Evolutionary conservation across 2,888 invertebrate genomes (phyloP).

Genomic region (Adelphocoris suturalis): DNA sequence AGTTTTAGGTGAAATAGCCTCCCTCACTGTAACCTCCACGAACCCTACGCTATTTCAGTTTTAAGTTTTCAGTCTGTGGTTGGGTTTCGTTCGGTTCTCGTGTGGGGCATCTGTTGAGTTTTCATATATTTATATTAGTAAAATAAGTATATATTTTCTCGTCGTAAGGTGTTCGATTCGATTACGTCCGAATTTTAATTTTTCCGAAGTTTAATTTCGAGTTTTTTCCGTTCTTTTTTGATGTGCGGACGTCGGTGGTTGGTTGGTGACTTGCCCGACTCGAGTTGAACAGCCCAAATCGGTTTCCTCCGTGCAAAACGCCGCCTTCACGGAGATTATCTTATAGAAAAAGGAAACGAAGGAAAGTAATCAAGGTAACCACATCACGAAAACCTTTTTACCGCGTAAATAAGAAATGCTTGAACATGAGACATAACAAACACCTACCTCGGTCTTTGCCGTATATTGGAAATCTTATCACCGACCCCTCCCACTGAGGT

Average conservation of each 20-base stretch:
- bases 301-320: slow-evolving; percentile 9
- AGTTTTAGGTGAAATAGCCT: neutral
- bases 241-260: slow-evolving; percentile 1
- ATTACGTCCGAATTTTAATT: too few species aligned
- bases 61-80: slow-evolving; percentile 37
- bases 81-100: neutral
- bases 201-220: too few species aligned
- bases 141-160: too few species aligned
- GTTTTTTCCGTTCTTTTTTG: neutral
- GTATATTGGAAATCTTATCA: slow-evolving; percentile 1
- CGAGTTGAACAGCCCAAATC: slow-evolving; percentile 8
- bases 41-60: neutral
- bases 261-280: neutral
- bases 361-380: slow-evolving; percentile 11
- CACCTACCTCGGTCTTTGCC: neutral
- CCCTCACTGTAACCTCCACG: slow-evolving; percentile 13
- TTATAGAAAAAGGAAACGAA: slow-evolving; percentile 37
- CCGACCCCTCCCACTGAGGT: slow-evolving; percentile 10
- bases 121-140: neutral
- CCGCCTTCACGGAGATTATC: slow-evolving; percentile 24
- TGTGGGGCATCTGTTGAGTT: neutral
- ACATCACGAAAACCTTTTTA: too few species aligned
- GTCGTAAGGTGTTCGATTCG: too few species aligned
- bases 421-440: too few species aligned
- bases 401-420: too few species aligned